phyloP scores from a whole-genome alignment of 2,888 invertebrate genomes.

The Diloba caeruleocephala region DNA sequence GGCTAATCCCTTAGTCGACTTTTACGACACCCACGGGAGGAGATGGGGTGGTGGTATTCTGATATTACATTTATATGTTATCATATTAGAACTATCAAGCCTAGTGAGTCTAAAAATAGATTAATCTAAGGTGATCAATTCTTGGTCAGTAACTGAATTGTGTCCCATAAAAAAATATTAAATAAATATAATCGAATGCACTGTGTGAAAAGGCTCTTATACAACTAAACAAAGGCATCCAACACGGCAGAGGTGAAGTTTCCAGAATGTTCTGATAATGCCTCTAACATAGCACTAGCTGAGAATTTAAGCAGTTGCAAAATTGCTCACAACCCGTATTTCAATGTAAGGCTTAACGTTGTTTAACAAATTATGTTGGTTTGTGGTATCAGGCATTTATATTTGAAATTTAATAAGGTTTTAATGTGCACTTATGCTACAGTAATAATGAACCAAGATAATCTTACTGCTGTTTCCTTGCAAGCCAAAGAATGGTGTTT shows the following conservation, averaged over 20 bases:
- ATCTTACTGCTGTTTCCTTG: constrained; percentile 31
- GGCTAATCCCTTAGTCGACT: too few relatives aligned
- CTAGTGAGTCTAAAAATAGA: neutral
- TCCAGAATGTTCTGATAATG: constrained; percentile 52
- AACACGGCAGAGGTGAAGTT: constrained; percentile 42
- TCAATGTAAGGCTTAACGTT: constrained; percentile 35
- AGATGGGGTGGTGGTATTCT: too few relatives aligned
- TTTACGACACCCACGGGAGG: too few relatives aligned
- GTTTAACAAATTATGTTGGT: constrained; percentile 24
- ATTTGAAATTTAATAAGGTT: constrained; percentile 32
- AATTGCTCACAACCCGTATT: constrained; percentile 47
- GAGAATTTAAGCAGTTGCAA: constrained; percentile 49
- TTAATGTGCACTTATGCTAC: constrained; percentile 24
- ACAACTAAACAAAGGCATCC: constrained; percentile 25
- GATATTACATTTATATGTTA: too few relatives aligned
- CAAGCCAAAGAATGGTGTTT: neutral
- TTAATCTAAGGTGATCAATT: too few relatives aligned
- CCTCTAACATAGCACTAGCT: constrained; percentile 36
- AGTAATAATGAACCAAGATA: constrained; percentile 28
- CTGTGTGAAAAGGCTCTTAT: constrained; percentile 23
- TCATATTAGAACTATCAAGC: too few relatives aligned
- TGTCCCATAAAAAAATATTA: neutral
- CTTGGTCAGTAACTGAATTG: too few relatives aligned
- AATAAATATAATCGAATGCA: neutral
- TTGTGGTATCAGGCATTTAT: constrained; percentile 34